phyloP scores from a whole-genome alignment of 1,140 invertebrate species.

The Semibalanus balanoides region DNA sequence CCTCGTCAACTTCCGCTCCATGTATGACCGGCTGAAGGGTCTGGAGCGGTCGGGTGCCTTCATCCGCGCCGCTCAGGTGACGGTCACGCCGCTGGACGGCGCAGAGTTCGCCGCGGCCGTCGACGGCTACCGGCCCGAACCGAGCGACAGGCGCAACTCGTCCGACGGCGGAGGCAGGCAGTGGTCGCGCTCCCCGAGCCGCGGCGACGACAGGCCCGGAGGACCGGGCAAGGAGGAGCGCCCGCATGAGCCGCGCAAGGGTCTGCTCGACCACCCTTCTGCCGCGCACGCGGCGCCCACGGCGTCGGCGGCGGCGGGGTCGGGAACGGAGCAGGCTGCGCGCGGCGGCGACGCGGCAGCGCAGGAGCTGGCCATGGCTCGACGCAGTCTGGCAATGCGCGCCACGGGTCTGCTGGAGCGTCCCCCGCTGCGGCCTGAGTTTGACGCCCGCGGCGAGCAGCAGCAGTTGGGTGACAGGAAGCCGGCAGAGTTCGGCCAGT shows the following conservation, averaged over 20 bases:
- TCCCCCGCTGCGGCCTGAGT: not conserved
- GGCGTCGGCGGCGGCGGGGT: no score
- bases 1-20: conserved; percentile 52
- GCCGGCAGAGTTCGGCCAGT: not conserved
- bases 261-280: not conserved
- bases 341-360: not conserved
- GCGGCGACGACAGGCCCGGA: no score
- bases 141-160: not conserved
- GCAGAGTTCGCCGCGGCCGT: conserved; percentile 10
- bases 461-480: no score
- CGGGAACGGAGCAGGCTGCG: not conserved
- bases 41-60: conserved; percentile 39
- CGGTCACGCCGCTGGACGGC: conserved; percentile 8
- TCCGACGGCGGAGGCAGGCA: not conserved
- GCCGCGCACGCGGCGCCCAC: no score
- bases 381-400: not conserved
- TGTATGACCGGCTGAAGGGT: conserved; percentile 51
- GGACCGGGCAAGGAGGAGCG: no score
- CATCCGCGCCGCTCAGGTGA: conserved; percentile 6
- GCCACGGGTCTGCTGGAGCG: not conserved
- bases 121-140: not conserved
- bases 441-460: not conserved
- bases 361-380: not conserved
- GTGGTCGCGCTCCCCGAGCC: no score
- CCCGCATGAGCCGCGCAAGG: not conserved